Conservation (phyloP, 2,888 invertebrate species). For the Athripsodes cinereus region DNA sequence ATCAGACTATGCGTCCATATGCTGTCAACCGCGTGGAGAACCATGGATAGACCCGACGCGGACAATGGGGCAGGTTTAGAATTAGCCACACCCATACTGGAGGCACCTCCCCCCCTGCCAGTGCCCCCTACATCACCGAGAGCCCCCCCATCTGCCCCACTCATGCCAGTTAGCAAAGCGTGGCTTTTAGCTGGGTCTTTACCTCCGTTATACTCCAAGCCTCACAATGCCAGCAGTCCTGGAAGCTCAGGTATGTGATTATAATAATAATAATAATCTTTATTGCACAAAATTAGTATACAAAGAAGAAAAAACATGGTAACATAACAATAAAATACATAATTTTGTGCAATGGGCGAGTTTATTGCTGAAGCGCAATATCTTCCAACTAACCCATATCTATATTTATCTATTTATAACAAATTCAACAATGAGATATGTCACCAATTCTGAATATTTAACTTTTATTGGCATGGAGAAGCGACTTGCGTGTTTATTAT, state of each 20-base stretch:
- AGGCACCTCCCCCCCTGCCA: constrained; percentile 39
- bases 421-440: too few species aligned
- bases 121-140: constrained; percentile 29
- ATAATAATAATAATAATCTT: too few species aligned
- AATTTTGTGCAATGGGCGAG: too few species aligned
- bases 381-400: too few species aligned
- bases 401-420: not conserved
- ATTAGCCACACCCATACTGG: constrained; percentile 70
- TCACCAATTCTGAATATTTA: too few species aligned
- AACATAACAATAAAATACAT: too few species aligned
- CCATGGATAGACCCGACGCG: constrained; percentile 37
- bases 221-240: constrained; percentile 32
- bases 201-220: constrained; percentile 52
- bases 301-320: too few species aligned
- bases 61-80: constrained; percentile 51
- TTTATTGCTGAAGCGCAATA: too few species aligned
- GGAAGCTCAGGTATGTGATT: constrained; percentile 29
- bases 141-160: constrained; percentile 31
- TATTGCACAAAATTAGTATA: too few species aligned
- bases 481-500: too few species aligned
- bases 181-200: constrained; percentile 65
- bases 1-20: constrained; percentile 46
- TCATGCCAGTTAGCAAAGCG: constrained; percentile 59
- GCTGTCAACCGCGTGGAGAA: constrained; percentile 53
- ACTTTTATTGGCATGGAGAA: too few species aligned